Conservation (phyloP, 2,888 invertebrate genomes). For the Temnothorax ravouxi region DNA sequence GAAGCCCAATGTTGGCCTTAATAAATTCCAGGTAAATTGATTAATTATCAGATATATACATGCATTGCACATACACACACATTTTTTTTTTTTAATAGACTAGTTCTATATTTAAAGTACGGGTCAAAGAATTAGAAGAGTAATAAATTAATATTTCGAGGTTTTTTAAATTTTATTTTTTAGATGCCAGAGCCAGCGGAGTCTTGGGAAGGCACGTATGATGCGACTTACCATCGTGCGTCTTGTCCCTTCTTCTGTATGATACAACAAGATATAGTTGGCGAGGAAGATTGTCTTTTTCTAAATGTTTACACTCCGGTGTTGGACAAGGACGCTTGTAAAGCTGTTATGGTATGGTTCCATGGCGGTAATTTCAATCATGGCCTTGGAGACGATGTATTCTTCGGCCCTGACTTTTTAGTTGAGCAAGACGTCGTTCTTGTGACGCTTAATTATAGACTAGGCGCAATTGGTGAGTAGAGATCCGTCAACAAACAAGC, state of each 20-base stretch:
- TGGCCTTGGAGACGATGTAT: constrained; percentile 75
- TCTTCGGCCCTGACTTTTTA: constrained; percentile 81
- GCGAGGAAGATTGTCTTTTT: constrained; percentile 82
- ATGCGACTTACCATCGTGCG: constrained; percentile 79
- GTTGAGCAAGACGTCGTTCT: constrained; percentile 82
- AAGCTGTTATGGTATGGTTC: constrained; percentile 82
- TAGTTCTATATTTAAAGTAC: neutral
- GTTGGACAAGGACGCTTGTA: constrained; percentile 77
- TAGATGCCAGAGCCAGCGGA: constrained; percentile 78
- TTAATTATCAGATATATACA: neutral
- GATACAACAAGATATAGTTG: constrained; percentile 75
- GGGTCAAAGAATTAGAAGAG: neutral
- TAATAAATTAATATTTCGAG: constrained; percentile 20
- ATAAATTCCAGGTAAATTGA: constrained; percentile 80
- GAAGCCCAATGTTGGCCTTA: constrained; percentile 77
- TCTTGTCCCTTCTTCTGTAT: constrained; percentile 81
- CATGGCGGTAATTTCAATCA: constrained; percentile 79
- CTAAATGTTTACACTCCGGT: constrained; percentile 82
- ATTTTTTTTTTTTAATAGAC: neutral
- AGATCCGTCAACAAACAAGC: neutral
- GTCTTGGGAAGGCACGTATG: constrained; percentile 81
- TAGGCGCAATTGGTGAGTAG: constrained; percentile 80
- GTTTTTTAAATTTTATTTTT: constrained; percentile 25
- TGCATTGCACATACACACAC: too few species aligned
- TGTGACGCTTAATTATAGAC: constrained; percentile 81